Evolutionary conservation across 1,140 invertebrate genomes (phyloP).

Genomic region (Drosophila lacteicornis): DNA sequence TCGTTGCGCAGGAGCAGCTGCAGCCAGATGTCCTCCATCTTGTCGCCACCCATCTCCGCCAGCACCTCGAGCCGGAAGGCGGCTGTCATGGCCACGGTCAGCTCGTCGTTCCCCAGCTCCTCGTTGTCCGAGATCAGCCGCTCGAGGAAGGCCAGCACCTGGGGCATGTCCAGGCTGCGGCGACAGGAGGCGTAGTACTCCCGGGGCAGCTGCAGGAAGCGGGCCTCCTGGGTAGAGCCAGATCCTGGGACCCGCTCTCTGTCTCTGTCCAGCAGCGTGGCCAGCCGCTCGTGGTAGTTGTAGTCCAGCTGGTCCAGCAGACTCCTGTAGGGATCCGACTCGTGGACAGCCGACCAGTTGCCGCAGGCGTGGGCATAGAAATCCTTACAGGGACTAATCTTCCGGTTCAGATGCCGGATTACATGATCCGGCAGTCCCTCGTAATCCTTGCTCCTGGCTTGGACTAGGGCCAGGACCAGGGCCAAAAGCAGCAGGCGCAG

Average conservation of each 20-base stretch:
- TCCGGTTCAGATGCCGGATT: conserved; percentile 14
- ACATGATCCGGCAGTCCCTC: conserved; percentile 5
- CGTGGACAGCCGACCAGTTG: conserved; percentile 33
- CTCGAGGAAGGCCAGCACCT: conserved; percentile 6
- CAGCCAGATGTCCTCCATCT: background rate
- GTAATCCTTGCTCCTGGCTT: background rate
- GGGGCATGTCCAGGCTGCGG: background rate
- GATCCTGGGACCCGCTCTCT: background rate
- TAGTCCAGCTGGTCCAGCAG: conserved; percentile 45
- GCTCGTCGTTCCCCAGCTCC: background rate
- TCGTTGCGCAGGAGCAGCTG: background rate
- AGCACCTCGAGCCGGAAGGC: conserved; percentile 15
- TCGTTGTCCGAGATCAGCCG: background rate
- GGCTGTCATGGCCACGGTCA: conserved; percentile 18
- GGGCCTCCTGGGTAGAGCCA: background rate
- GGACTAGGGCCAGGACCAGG: background rate
- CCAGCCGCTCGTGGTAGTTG: conserved; percentile 27
- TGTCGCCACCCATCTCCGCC: background rate
- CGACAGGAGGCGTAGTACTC: conserved; percentile 50
- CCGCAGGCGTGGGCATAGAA: conserved; percentile 60
- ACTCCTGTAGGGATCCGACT: conserved; percentile 8
- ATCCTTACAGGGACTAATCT: conserved; percentile 31
- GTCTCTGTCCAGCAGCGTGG: conserved; percentile 23
- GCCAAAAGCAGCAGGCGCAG: background rate
- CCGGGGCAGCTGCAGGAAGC: conserved; percentile 35